Evolutionary conservation across 2,113 vertebrate species (phyloP), one percentile per base, ranked within the genome.

Genomic region (Tupaia chinensis): DNA sequence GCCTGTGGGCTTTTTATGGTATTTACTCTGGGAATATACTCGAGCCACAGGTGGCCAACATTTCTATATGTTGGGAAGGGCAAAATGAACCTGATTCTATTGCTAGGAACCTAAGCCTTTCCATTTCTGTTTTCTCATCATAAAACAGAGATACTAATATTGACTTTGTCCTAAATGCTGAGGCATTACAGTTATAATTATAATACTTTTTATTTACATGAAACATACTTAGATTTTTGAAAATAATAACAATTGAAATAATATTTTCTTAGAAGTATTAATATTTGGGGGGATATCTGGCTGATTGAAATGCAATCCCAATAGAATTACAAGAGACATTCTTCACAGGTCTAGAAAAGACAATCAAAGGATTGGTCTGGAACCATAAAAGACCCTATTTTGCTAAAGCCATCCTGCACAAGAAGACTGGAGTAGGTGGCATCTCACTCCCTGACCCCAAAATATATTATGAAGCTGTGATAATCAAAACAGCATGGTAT

Each of bases 221-320:
- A 96, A 73, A n/a, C 44, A 68, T 77, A 95, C 54, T 17, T 79
- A 68, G 44, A 29, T 56, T 96, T 94, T 95, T 63, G 44, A 94
- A 90, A 80, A 85, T 65, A 76, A 80, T 92, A 80, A 83, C 73
- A n/a, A 58, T 60, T 20, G 63, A 87, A 82, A 69, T 77, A 22
- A 29, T 19, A 81, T 92, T 93, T 92, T 79, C 29, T 92, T 84
- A 81, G 85, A 87, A 90, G 25, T 83, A 32, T 88, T 74, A 60
- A 44, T 82, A 82, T 56, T 79, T 70, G 58, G 65, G 34, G 34
- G 34, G 34, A 72, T 87, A 65, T 81, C 69, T 95, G 70, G 4
- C 7, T 69, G 53, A 68, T 29, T 94, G 44, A 89, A 68, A 27
- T 22, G 23, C 44, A 44, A 4, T 44, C 44, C 44, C 44, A 44